These are phyloP conservation scores for Cardiocondyla obscurior DNA, from an alignment of 1,140 invertebrate genomes.

Conservation along the genomic window DNA sequence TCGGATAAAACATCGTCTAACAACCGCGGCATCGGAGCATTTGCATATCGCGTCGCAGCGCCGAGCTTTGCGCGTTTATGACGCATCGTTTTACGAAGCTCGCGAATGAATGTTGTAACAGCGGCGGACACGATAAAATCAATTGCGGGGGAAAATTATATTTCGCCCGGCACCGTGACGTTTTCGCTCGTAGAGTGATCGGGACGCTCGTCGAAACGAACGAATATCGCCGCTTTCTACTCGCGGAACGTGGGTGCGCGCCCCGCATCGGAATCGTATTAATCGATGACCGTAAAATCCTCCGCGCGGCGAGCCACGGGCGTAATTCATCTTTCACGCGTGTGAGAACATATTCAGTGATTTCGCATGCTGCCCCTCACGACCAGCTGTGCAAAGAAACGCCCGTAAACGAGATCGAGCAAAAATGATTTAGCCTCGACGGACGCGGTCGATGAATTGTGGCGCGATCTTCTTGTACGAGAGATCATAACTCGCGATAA, in stretches of 20 bases:
- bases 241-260: neutral
- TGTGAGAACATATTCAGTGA: slow-evolving; percentile 66
- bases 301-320: slow-evolving; percentile 24
- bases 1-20: neutral
- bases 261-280: slow-evolving; percentile 61
- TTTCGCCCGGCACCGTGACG: neutral
- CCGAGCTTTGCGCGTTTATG: slow-evolving; percentile 2
- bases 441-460: slow-evolving; percentile 71
- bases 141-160: neutral
- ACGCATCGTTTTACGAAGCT: neutral
- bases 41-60: slow-evolving; percentile 6
- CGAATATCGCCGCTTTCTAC: neutral
- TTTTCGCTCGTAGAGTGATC: neutral
- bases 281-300: slow-evolving; percentile 64
- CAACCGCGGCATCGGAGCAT: neutral
- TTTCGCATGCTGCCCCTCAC: slow-evolving; percentile 65
- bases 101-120: slow-evolving; percentile 19
- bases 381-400: slow-evolving; percentile 67
- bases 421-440: slow-evolving; percentile 75
- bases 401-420: slow-evolving; percentile 68
- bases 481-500: slow-evolving; percentile 77
- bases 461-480: slow-evolving; percentile 67
- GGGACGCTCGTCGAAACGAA: neutral
- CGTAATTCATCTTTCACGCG: slow-evolving; percentile 62
- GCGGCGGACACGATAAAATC: slow-evolving; percentile 6